Evolutionary conservation across 2,113 vertebrate species (phyloP).

Genomic region (Podarcis muralis): DNA sequence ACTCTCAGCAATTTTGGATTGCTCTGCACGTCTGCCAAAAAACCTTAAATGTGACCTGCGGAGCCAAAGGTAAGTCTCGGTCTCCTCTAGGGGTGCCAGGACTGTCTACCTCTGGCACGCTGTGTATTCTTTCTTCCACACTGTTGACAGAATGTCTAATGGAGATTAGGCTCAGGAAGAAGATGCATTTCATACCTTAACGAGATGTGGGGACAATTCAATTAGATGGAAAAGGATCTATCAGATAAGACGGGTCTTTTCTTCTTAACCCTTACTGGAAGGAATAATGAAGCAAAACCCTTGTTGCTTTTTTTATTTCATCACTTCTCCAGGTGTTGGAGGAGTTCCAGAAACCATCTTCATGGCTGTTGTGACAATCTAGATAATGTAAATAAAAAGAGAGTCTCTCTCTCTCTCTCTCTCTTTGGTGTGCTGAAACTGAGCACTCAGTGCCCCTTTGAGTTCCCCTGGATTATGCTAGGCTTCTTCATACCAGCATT

Average conservation of each 20-base stretch:
- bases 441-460: not conserved
- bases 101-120: not conserved
- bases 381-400: not conserved
- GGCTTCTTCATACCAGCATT: slow-evolving; percentile 46
- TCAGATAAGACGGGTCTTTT: not conserved
- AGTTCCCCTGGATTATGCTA: not conserved
- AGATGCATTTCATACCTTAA: not conserved
- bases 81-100: not conserved
- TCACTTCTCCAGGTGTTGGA: slow-evolving; percentile 15
- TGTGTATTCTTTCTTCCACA: not conserved
- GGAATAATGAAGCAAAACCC: not conserved
- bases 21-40: not conserved
- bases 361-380: not conserved
- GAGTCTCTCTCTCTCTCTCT: not conserved
- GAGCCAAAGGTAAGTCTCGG: not conserved
- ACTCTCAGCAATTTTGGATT: too few species aligned
- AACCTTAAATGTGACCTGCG: not conserved
- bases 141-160: slow-evolving; percentile 10
- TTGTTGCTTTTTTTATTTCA: not conserved
- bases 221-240: not conserved
- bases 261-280: not conserved
- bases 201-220: not conserved
- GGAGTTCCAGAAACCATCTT: slow-evolving; percentile 12
- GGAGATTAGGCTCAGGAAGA: not conserved
- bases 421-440: not conserved